These are phyloP conservation scores for Sapajus apella DNA, from an alignment of 2,113 vertebrate species.

Conservation along the genomic window DNA sequence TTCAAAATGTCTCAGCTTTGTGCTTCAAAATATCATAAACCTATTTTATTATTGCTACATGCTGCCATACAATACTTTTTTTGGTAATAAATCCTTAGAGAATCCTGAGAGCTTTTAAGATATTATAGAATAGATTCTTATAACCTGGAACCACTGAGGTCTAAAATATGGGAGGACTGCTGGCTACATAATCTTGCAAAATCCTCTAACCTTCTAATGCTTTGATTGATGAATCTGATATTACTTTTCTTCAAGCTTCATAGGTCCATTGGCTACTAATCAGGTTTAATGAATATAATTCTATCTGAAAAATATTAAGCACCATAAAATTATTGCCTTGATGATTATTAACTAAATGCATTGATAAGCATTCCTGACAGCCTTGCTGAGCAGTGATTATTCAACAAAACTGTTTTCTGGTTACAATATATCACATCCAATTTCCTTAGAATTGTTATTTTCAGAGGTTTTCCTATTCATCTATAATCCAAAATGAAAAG, in stretches of 20 bases:
- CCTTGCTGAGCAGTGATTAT: constrained; percentile 10
- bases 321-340: constrained; percentile 27
- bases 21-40: neutral
- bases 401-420: neutral
- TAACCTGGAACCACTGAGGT: neutral
- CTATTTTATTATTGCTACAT: neutral
- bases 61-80: neutral
- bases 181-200: neutral
- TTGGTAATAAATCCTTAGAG: neutral
- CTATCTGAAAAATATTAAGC: constrained; percentile 58
- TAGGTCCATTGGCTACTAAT: constrained; percentile 41
- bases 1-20: neutral
- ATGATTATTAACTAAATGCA: constrained; percentile 46
- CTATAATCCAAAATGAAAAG: neutral
- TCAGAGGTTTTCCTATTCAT: neutral
- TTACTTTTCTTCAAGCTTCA: constrained; percentile 33
- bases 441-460: neutral
- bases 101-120: neutral
- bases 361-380: constrained; percentile 29
- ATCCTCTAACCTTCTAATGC: neutral
- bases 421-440: neutral
- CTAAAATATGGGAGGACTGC: neutral
- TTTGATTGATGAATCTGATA: constrained; percentile 55
- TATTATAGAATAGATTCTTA: neutral
- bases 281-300: constrained; percentile 44